Conservation (phyloP, 2,797 vertebrate species). For the Rhinatrema bivittatum region DNA sequence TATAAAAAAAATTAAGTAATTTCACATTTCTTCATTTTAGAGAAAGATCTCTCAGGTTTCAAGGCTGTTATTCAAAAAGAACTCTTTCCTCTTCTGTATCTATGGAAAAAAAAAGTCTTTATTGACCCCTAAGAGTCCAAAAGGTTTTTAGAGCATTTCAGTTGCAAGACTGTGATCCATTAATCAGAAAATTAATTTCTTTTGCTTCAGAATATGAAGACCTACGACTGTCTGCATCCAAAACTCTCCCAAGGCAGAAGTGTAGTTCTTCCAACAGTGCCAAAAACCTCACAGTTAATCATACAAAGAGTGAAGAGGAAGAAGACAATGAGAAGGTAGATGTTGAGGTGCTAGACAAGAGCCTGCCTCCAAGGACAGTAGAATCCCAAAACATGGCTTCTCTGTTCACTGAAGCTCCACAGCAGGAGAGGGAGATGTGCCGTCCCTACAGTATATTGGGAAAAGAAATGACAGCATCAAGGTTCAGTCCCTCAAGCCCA, state of each 20-base stretch:
- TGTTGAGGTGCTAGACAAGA: constrained; percentile 52
- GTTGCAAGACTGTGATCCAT: no score
- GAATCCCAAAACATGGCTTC: constrained; percentile 56
- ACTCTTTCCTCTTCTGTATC: background rate
- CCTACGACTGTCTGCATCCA: background rate
- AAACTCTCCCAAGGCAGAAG: background rate
- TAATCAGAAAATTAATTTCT: no score
- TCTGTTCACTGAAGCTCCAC: constrained; percentile 17
- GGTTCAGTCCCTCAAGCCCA: background rate
- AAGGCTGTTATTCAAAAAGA: no score
- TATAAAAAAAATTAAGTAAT: no score
- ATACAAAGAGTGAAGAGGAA: constrained; percentile 20
- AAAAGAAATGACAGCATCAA: background rate
- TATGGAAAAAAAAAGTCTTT: no score
- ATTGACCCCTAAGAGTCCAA: no score
- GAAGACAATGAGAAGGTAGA: constrained; percentile 50
- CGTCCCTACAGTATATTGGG: background rate
- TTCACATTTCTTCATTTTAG: no score
- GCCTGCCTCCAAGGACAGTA: constrained; percentile 58
- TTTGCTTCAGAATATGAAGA: no score
- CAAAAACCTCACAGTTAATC: constrained; percentile 7
- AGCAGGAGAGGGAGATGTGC: background rate
- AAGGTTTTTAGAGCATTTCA: no score
- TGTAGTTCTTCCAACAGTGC: background rate
- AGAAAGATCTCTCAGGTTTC: no score